Conservation (phyloP, 2,888 invertebrate genomes). For the Myopa testacea region DNA sequence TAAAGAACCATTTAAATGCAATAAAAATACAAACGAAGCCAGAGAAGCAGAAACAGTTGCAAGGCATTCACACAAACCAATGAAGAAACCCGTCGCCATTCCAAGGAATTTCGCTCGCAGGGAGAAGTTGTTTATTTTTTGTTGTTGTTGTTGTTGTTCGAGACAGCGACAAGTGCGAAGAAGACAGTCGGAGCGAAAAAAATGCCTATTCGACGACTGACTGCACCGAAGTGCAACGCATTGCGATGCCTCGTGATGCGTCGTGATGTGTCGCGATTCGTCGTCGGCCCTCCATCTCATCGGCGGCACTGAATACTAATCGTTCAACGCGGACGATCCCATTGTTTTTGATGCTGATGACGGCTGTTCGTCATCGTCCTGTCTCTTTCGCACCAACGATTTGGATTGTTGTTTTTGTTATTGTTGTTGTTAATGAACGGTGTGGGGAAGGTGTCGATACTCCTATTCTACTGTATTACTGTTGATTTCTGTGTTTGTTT, state of each 20-base stretch:
- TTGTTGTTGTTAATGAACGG: not conserved
- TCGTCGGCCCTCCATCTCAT: slow-evolving; percentile 21
- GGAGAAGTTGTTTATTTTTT: not conserved
- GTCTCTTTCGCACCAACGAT: not conserved
- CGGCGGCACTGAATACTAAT: slow-evolving; percentile 26
- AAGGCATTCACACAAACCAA: slow-evolving; percentile 6
- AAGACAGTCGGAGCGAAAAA: not conserved
- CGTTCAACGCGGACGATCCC: slow-evolving; percentile 24
- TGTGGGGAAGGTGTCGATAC: no score
- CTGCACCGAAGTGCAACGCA: not conserved
- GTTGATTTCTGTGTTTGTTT: not conserved
- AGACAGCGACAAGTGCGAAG: not conserved
- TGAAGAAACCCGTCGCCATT: slow-evolving; percentile 20
- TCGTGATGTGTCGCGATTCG: not conserved
- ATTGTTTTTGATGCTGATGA: not conserved
- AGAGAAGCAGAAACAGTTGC: slow-evolving; percentile 4
- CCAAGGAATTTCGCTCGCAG: slow-evolving; percentile 10
- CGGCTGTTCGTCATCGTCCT: not conserved
- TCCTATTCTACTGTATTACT: not conserved
- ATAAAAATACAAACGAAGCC: not conserved
- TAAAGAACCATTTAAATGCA: not conserved
- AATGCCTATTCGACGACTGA: not conserved
- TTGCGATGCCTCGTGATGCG: no score
- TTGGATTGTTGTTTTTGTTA: not conserved
- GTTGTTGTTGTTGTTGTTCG: no score